Evolutionary conservation across 2,113 vertebrate species (phyloP).

Genomic region (Neogale vison): DNA sequence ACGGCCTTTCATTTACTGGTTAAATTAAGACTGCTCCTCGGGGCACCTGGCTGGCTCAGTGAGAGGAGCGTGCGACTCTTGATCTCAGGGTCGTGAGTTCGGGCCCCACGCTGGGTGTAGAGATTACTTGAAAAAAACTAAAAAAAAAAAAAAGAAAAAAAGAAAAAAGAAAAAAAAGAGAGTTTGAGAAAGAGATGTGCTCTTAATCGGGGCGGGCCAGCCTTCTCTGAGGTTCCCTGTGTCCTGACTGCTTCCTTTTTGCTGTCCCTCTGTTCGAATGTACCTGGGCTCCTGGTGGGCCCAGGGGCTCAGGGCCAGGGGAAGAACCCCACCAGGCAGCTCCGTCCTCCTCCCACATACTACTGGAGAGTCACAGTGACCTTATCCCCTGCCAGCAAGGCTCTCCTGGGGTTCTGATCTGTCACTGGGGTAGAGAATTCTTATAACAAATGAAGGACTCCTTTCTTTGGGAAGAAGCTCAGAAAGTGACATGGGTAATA

Average conservation of each 20-base stretch:
- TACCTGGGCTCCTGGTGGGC: neutral
- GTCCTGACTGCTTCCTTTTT: neutral
- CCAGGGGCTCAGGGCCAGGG: neutral
- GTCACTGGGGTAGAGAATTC: neutral
- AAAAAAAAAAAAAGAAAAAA: neutral
- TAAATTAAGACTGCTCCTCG: neutral
- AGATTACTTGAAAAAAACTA: neutral
- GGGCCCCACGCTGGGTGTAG: neutral
- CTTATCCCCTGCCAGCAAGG: neutral
- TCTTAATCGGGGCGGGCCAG: neutral
- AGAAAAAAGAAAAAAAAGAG: neutral
- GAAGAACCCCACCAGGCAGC: neutral
- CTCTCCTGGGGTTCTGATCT: neutral
- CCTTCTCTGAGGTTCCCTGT: neutral
- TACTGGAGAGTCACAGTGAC: neutral
- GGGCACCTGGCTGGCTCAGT: neutral
- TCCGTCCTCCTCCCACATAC: neutral
- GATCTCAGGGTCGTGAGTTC: neutral
- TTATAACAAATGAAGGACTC: neutral
- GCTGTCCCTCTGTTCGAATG: neutral
- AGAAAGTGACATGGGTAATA: neutral
- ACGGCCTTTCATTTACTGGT: conserved; percentile 11
- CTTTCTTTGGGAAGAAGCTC: neutral
- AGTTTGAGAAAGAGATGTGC: neutral
- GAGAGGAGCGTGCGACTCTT: neutral